These are phyloP conservation scores for Plestiodon gilberti DNA, from an alignment of 2,113 vertebrate species.

Conservation along the genomic window DNA sequence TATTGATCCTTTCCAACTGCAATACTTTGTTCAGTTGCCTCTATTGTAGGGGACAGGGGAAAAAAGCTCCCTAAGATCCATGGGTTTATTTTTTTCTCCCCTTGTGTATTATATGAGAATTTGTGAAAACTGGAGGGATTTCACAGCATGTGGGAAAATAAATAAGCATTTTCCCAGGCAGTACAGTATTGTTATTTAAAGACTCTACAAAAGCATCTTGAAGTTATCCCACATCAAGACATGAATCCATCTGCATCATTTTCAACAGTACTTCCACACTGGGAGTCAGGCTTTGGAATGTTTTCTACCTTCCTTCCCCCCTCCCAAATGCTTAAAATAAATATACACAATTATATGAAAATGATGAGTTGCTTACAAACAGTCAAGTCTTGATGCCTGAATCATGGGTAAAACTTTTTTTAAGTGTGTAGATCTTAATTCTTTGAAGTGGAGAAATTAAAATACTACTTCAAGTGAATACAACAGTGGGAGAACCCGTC, in stretches of 20 bases:
- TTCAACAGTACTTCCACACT: not conserved
- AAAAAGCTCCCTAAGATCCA: not conserved
- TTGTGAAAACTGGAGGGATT: not conserved
- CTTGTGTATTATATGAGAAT: not conserved
- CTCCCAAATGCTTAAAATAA: not conserved
- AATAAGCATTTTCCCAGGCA: accelerated
- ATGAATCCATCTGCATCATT: not conserved
- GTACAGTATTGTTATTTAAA: not conserved
- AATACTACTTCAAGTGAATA: not conserved
- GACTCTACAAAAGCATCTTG: not conserved
- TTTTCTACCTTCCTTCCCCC: not conserved
- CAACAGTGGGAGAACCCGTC: too few relatives aligned
- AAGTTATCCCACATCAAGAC: not conserved
- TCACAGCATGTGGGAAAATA: not conserved
- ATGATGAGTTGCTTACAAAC: not conserved
- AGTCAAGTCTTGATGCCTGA: not conserved
- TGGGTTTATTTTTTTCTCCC: not conserved
- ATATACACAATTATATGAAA: not conserved
- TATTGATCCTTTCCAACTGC: not conserved
- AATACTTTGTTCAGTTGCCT: not conserved
- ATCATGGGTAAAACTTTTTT: not conserved
- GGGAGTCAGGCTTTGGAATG: not conserved
- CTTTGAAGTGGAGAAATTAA: not conserved
- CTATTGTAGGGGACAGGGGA: not conserved
- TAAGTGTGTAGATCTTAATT: not conserved